A percentile compares a stretch with the other conserved stretches of the same genome.
These are phyloP conservation scores for Drosophila lowei DNA, from an alignment of 1,140 invertebrate species.

Conservation along the genomic window DNA sequence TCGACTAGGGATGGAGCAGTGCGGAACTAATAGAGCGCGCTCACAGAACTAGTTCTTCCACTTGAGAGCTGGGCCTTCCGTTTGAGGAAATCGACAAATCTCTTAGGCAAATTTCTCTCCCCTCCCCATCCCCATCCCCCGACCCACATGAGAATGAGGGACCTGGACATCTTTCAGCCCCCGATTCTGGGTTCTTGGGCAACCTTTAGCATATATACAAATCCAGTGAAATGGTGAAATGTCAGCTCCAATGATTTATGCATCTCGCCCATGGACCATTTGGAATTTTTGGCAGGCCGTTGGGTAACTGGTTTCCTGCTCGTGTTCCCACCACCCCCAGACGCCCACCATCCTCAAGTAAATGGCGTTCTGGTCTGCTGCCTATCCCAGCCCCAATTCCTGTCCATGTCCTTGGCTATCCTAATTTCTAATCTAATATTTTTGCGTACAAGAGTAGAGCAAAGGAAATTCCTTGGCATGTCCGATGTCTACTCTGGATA, in stretches of 20 bases:
- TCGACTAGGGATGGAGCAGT: constrained; percentile 8
- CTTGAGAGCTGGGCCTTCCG: background rate
- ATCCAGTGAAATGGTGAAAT: constrained; percentile 77
- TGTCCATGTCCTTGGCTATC: constrained; percentile 59
- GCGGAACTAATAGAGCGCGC: constrained; percentile 18
- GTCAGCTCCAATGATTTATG: constrained; percentile 83
- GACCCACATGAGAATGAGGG: too few relatives aligned
- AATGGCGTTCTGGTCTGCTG: constrained; percentile 71
- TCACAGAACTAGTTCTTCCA: background rate
- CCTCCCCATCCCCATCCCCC: background rate
- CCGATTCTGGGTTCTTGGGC: background rate
- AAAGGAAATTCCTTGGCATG: constrained; percentile 56
- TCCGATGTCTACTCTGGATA: constrained; percentile 68
- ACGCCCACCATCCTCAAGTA: constrained; percentile 29
- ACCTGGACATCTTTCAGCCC: constrained; percentile 13
- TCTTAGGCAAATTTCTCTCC: constrained; percentile 35
- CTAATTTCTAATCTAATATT: constrained; percentile 82
- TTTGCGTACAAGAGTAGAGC: constrained; percentile 53
- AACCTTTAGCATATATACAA: constrained; percentile 50
- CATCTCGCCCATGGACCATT: constrained; percentile 71
- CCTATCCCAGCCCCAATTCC: constrained; percentile 29
- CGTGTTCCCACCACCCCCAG: background rate
- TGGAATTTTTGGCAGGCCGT: constrained; percentile 67
- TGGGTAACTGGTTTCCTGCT: constrained; percentile 36
- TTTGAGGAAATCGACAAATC: constrained; percentile 21